Conservation (phyloP, 2,888 invertebrate species). For the Hydrotaea cyrtoneurina region DNA sequence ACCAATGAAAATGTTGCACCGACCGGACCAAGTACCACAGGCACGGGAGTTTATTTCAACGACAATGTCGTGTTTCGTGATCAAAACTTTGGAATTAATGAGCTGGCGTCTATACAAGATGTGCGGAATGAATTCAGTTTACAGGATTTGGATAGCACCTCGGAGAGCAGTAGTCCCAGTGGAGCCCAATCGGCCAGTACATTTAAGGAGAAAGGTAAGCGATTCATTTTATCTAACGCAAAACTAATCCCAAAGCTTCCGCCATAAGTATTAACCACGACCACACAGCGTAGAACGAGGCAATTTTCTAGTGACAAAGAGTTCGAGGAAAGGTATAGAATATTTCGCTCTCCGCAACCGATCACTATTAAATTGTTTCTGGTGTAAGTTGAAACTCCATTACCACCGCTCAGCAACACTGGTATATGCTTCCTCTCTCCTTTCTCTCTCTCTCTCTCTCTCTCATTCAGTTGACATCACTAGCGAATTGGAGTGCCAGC, state of each 20-base stretch:
- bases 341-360: neutral
- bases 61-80: conserved; percentile 82
- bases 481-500: conserved; percentile 80
- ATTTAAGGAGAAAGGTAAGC: conserved; percentile 86
- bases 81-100: conserved; percentile 84
- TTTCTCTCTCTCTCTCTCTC: conserved; percentile 58
- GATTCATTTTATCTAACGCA: neutral
- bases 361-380: conserved; percentile 43
- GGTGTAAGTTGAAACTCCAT: conserved; percentile 42
- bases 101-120: conserved; percentile 82
- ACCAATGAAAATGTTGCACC: conserved; percentile 78
- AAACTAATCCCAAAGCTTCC: conserved; percentile 56
- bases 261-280: conserved; percentile 55
- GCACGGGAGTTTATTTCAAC: conserved; percentile 78
- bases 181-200: conserved; percentile 81
- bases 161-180: conserved; percentile 72
- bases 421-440: conserved; percentile 54
- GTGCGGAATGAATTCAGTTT: conserved; percentile 83
- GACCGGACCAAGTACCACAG: conserved; percentile 77
- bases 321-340: neutral
- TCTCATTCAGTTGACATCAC: conserved; percentile 78
- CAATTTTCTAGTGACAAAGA: neutral
- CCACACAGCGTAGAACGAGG: neutral
- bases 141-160: conserved; percentile 83
- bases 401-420: conserved; percentile 38